Conservation (phyloP, 2,888 invertebrate genomes). For the Suillia variegata region DNA sequence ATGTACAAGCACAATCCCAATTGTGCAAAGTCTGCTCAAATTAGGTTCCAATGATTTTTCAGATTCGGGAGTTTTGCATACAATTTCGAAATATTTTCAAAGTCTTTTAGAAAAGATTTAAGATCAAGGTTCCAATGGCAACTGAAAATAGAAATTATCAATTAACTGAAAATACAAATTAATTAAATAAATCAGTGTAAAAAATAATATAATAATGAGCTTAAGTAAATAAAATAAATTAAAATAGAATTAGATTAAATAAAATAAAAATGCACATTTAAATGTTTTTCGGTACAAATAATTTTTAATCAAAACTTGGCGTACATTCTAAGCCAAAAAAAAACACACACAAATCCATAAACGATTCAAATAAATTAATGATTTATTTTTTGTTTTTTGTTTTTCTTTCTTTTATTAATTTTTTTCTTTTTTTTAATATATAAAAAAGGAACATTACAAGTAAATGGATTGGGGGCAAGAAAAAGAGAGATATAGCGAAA, state of each 20-base stretch:
- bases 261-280: conserved; percentile 47
- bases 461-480: too few relatives aligned
- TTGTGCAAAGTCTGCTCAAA: too few relatives aligned
- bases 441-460: not conserved
- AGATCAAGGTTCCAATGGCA: too few relatives aligned
- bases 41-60: too few relatives aligned
- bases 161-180: not conserved
- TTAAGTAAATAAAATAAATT: not conserved
- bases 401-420: not conserved
- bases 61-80: too few relatives aligned
- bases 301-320: conserved; percentile 19
- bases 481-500: too few relatives aligned
- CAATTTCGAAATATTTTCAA: too few relatives aligned
- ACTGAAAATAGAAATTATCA: not conserved
- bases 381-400: conserved; percentile 15
- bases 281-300: conserved; percentile 30
- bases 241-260: conserved; percentile 21
- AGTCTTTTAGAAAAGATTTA: too few relatives aligned
- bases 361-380: not conserved
- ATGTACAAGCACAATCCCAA: too few relatives aligned
- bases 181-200: not conserved
- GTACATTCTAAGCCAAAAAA: conserved; percentile 15
- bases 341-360: conserved; percentile 18
- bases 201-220: conserved; percentile 8
- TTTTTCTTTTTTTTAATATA: too few relatives aligned